phyloP scores from a whole-genome alignment of 2,797 vertebrate genomes.

The Jordanella pulchra region DNA sequence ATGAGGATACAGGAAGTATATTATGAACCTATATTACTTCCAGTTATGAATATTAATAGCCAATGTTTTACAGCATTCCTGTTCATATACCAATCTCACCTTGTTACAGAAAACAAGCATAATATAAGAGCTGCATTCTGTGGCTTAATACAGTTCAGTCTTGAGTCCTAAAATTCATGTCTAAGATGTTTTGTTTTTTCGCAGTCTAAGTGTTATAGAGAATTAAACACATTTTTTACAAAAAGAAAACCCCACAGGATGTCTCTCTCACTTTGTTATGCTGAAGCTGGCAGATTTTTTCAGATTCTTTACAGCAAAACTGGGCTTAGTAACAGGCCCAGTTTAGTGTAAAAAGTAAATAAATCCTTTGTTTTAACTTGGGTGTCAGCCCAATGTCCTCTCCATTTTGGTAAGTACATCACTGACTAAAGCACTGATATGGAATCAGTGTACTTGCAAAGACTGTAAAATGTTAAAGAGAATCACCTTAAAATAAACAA shows the following conservation, averaged over 20 bases:
- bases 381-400: slow-evolving; percentile 8
- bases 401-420: slow-evolving; percentile 7
- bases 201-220: background rate
- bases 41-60: background rate
- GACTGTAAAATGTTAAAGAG: slow-evolving; percentile 17
- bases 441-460: slow-evolving; percentile 11
- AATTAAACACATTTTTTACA: too few relatives aligned
- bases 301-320: slow-evolving; percentile 5
- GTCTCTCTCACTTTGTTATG: background rate
- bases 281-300: slow-evolving; percentile 20
- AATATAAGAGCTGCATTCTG: background rate
- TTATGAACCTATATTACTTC: too few relatives aligned
- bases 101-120: background rate
- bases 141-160: background rate
- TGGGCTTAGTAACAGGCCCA: slow-evolving; percentile 11
- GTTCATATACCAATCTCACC: background rate
- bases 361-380: slow-evolving; percentile 13
- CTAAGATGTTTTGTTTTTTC: background rate
- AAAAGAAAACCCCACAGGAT: slow-evolving; percentile 6
- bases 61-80: background rate
- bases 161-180: background rate
- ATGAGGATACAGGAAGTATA: background rate
- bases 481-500: slow-evolving; percentile 23
- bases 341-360: background rate
- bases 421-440: slow-evolving; percentile 5